Evolutionary conservation across 2,888 invertebrate genomes (phyloP).

Genomic region (Agrochola macilenta): DNA sequence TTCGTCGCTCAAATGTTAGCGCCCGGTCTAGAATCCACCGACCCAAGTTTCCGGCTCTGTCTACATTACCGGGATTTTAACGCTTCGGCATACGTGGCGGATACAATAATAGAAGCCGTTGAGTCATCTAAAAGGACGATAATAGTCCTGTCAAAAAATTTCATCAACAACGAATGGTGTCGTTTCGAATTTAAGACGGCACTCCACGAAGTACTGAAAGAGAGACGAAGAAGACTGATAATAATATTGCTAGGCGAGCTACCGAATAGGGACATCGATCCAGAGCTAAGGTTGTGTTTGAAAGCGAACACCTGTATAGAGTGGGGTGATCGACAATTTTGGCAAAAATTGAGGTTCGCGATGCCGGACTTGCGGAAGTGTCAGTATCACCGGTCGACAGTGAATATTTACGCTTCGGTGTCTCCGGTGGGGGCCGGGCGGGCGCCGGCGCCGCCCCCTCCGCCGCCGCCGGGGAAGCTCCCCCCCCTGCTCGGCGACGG

Average conservation of each 20-base stretch:
- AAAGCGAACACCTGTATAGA: constrained; percentile 97
- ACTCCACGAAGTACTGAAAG: constrained; percentile 96
- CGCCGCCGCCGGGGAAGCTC: constrained; percentile 92
- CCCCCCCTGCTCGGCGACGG: constrained; percentile 90
- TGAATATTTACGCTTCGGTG: constrained; percentile 93
- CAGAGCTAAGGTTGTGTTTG: constrained; percentile 96
- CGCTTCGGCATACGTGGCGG: constrained; percentile 96
- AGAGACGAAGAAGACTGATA: constrained; percentile 96
- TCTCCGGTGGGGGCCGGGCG: constrained; percentile 90
- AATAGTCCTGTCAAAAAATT: constrained; percentile 97
- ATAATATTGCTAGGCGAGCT: constrained; percentile 97
- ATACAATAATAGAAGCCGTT: constrained; percentile 97
- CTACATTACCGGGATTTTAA: constrained; percentile 98
- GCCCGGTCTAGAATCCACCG: constrained; percentile 95
- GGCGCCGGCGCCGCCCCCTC: constrained; percentile 91
- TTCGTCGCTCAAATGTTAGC: constrained; percentile 97
- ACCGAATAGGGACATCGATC: constrained; percentile 96
- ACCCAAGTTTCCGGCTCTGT: constrained; percentile 96
- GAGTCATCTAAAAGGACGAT: constrained; percentile 97
- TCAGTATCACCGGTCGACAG: constrained; percentile 92
- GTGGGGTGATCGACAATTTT: constrained; percentile 98
- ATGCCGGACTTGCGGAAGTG: constrained; percentile 95
- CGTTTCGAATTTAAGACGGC: constrained; percentile 98
- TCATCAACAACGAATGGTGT: constrained; percentile 98
- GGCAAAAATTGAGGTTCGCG: constrained; percentile 98